Conservation (phyloP, 2,888 invertebrate species). For the Metalampra italica region DNA sequence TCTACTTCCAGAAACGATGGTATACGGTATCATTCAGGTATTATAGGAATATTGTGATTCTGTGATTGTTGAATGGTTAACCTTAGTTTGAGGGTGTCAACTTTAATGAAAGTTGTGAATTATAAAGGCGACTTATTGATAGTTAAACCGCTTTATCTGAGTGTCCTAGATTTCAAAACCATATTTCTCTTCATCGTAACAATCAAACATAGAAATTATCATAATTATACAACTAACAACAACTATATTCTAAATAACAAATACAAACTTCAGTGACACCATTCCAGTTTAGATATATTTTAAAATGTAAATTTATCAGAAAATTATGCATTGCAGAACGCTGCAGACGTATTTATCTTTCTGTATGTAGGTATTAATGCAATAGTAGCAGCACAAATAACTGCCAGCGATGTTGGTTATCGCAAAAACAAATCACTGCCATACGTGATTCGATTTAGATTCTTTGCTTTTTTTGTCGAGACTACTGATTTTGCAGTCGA, state of each 20-base stretch:
- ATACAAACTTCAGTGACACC: neutral
- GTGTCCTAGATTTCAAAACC: too few relatives aligned
- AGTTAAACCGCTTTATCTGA: too few relatives aligned
- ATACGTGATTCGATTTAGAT: conserved; percentile 70
- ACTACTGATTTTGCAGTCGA: conserved; percentile 29
- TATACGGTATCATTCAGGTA: too few relatives aligned
- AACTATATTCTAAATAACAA: neutral
- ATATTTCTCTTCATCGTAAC: conserved; percentile 12
- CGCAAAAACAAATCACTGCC: conserved; percentile 50
- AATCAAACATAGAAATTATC: neutral
- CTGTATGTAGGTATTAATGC: conserved; percentile 10
- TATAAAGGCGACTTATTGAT: too few relatives aligned
- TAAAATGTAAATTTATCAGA: neutral
- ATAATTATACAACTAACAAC: neutral
- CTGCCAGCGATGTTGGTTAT: conserved; percentile 42
- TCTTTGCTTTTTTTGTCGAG: conserved; percentile 11
- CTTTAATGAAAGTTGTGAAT: too few relatives aligned
- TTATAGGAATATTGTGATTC: too few relatives aligned
- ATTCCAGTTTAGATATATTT: neutral
- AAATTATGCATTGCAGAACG: conserved; percentile 5
- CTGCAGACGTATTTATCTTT: conserved; percentile 15
- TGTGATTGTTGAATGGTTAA: too few relatives aligned
- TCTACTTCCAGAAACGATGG: too few relatives aligned
- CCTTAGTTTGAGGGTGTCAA: too few relatives aligned
- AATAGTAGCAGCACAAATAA: conserved; percentile 17